Conservation (phyloP, 2,888 invertebrate genomes). For the Cactoblastis cactorum region DNA sequence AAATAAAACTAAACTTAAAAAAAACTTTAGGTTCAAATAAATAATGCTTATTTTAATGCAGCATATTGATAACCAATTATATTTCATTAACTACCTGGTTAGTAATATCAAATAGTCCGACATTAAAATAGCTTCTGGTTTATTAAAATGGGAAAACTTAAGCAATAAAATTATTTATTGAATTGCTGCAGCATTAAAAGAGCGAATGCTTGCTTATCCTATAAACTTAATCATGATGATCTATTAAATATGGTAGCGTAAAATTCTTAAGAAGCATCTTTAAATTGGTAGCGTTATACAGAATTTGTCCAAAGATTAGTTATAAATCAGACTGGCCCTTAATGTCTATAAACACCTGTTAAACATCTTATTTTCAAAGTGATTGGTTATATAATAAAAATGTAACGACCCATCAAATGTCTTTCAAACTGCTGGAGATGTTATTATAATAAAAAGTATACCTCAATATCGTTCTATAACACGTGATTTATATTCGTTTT, state of each 20-base stretch:
- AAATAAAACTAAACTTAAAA: too few species aligned
- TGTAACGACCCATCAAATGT: slow-evolving; percentile 33
- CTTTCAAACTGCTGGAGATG: slow-evolving; percentile 23
- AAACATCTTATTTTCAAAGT: slow-evolving; percentile 31
- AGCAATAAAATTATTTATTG: too few species aligned
- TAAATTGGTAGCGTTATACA: slow-evolving; percentile 8
- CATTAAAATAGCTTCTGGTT: too few species aligned
- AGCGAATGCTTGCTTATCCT: too few species aligned
- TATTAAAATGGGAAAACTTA: too few species aligned
- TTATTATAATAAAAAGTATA: slow-evolving; percentile 13
- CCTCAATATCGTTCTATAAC: not conserved
- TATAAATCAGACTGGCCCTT: slow-evolving; percentile 31
- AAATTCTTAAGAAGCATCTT: not conserved
- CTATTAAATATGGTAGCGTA: not conserved
- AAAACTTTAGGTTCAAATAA: too few species aligned
- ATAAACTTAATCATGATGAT: not conserved
- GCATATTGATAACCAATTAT: too few species aligned
- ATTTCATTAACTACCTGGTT: too few species aligned
- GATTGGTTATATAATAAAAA: slow-evolving; percentile 39
- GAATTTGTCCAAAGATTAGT: slow-evolving; percentile 25
- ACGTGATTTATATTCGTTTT: not conserved
- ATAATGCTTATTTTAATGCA: too few species aligned
- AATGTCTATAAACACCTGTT: slow-evolving; percentile 37
- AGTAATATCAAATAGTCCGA: too few species aligned
- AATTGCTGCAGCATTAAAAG: too few species aligned